Evolutionary conservation across 2,888 invertebrate species (phyloP).

Genomic region (Psylliodes chrysocephalus): DNA sequence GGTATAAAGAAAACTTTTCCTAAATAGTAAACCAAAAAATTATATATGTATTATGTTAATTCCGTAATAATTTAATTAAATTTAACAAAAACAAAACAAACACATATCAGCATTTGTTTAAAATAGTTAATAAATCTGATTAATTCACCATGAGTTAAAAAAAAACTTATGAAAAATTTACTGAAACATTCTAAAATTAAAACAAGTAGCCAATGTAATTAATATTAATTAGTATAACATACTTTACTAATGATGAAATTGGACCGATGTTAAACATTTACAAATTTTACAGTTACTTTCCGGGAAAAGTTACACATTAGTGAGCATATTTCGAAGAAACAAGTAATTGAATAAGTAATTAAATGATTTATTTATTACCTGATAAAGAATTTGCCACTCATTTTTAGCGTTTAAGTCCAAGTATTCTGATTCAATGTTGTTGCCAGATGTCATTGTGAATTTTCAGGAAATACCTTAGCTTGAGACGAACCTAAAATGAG

Average conservation of each 20-base stretch:
- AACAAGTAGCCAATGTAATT: neutral
- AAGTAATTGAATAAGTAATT: neutral
- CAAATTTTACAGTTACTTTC: neutral
- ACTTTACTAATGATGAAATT: neutral
- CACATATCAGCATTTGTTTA: too few species aligned
- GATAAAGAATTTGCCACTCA: conserved; percentile 78
- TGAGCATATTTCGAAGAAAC: neutral
- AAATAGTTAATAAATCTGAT: too few species aligned
- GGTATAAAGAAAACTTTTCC: too few species aligned
- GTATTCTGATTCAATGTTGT: conserved; percentile 78
- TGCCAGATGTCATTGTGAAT: conserved; percentile 57
- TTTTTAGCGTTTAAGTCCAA: conserved; percentile 74
- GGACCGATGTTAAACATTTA: neutral
- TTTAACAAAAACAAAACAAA: too few species aligned
- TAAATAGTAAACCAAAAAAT: too few species aligned
- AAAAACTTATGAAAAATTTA: neutral
- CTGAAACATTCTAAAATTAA: neutral
- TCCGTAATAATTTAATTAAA: too few species aligned
- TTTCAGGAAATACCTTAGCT: conserved; percentile 31
- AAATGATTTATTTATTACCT: conserved; percentile 66
- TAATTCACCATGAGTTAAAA: too few species aligned
- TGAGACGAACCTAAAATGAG: conserved; percentile 28
- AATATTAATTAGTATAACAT: neutral
- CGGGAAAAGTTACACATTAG: neutral
- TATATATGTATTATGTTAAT: too few species aligned